Percentiles rank a stretch among this genome's conserved stretches.
These are phyloP conservation scores for Paramisgurnus dabryanus DNA, from an alignment of 2,113 vertebrate species.

Conservation along the genomic window DNA sequence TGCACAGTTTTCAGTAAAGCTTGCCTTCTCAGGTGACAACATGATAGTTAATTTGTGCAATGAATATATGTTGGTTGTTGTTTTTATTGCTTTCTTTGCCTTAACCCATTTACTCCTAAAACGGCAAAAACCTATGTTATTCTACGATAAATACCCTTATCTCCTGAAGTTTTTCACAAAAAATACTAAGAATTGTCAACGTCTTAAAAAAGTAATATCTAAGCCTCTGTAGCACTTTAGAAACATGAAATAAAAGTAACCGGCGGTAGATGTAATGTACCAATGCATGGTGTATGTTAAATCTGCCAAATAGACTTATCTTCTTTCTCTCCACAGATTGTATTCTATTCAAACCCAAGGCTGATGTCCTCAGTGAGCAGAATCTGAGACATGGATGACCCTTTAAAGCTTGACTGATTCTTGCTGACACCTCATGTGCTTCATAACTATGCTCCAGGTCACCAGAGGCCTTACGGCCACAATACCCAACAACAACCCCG, in stretches of 20 bases:
- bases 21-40: conserved; percentile 30
- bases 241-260: too few species aligned
- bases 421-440: conserved; percentile 30
- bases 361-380: conserved; percentile 38
- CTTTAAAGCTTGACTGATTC: conserved; percentile 39
- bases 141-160: too few species aligned
- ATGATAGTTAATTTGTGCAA: not conserved
- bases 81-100: too few species aligned
- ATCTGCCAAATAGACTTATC: not conserved
- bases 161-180: too few species aligned
- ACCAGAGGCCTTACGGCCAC: conserved; percentile 3
- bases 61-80: not conserved
- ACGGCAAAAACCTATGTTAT: too few species aligned
- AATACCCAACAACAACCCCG: conserved; percentile 19
- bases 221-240: too few species aligned
- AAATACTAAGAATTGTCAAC: too few species aligned
- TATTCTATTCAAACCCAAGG: conserved; percentile 34
- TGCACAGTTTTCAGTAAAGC: conserved; percentile 40
- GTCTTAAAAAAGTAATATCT: too few species aligned
- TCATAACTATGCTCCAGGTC: conserved; percentile 43
- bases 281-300: too few species aligned
- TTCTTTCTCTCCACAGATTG: conserved; percentile 45
- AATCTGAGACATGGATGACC: conserved; percentile 47
- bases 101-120: too few species aligned
- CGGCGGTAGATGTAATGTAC: too few species aligned